Base-by-base conservation (phyloP, 2,888 invertebrate genomes). In the Cylindroiulus punctatus region DNA sequence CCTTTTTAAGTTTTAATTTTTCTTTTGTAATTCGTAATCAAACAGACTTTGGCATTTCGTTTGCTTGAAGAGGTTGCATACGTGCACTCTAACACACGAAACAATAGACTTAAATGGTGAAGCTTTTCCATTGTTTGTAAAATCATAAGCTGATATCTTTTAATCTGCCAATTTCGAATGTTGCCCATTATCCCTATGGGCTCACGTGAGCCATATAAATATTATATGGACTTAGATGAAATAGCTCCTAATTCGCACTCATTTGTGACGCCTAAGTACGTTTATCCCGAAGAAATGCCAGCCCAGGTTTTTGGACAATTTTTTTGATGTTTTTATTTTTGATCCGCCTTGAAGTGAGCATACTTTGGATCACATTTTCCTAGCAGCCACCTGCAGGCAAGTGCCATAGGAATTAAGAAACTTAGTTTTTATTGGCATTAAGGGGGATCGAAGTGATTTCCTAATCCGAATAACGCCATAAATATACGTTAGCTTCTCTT, bases 11-110 rank as follows among this genome's bases (percentile, higher is more conserved):
- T 81, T 81, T 36, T 40, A n/a, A 26, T 22, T 65, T 65, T 65
- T 65, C 40, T 36, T 36, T 5, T 14, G 36, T 82, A 82, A 82
- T 36, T 82, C 82, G 8, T 36, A 36, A 82, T 14, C 82, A 82
- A 82, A 82, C 82, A 82, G 36, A 82, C 82, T 40, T 82, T 82
- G 82, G 82, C 82, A 82, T 40, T 40, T 82, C 42, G 36, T 82
- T 30, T 82, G 36, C n/a, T 32, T 40, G 36, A 22, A 82, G 22
- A 82, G 82, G 42, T 82, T 82, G 36, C 36, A 36, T 82, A 82
- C 36, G 82, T 82, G 36, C 42, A 82, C 42, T 82, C 36, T 36
- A 32, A 5, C 42, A 36, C 65, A 82, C 10, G 17, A 40, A 82
- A 82, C 82, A 82, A 82, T 82, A 22, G 82, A 82, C 42, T 82